Evolutionary conservation across 2,888 invertebrate genomes (phyloP).

Genomic region (Drosophila antonietae): DNA sequence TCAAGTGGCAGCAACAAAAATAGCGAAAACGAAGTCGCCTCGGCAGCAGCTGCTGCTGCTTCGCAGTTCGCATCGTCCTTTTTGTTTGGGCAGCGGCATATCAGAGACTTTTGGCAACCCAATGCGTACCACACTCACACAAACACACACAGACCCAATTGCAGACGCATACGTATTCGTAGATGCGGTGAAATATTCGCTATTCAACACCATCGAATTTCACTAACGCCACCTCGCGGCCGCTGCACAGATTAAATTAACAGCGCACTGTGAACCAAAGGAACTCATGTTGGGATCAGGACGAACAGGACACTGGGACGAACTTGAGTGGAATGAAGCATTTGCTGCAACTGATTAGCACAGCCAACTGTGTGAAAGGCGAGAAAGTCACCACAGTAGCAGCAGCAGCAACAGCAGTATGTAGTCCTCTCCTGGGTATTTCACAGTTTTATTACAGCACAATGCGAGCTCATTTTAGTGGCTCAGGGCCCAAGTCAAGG

Average conservation of each 20-base stretch:
- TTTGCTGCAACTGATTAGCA: conserved; percentile 21
- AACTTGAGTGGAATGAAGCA: conserved; percentile 51
- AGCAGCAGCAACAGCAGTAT: conserved; percentile 44
- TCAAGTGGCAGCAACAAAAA: conserved; percentile 73
- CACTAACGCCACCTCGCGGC: conserved; percentile 83
- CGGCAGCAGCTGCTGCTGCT: conserved; percentile 22
- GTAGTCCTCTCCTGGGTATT: conserved; percentile 35
- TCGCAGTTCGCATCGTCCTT: conserved; percentile 48
- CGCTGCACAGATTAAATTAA: conserved; percentile 81
- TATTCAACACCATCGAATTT: conserved; percentile 62
- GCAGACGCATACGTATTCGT: conserved; percentile 21
- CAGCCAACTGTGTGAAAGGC: conserved; percentile 33
- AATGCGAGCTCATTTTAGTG: conserved; percentile 13
- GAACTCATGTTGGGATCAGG: conserved; percentile 64
- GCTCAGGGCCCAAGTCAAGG: conserved; percentile 31
- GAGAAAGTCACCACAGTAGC: conserved; percentile 75
- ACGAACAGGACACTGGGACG: conserved; percentile 15
- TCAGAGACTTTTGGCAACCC: conserved; percentile 62
- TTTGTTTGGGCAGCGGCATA: conserved; percentile 51
- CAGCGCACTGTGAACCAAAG: conserved; percentile 56
- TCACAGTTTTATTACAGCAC: conserved; percentile 15
- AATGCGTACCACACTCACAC: conserved; percentile 58
- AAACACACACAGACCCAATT: not conserved
- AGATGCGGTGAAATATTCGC: conserved; percentile 62
- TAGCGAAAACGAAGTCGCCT: conserved; percentile 54